Base-by-base conservation (phyloP, 2,888 invertebrate species). In the Endotricha flammealis region DNA sequence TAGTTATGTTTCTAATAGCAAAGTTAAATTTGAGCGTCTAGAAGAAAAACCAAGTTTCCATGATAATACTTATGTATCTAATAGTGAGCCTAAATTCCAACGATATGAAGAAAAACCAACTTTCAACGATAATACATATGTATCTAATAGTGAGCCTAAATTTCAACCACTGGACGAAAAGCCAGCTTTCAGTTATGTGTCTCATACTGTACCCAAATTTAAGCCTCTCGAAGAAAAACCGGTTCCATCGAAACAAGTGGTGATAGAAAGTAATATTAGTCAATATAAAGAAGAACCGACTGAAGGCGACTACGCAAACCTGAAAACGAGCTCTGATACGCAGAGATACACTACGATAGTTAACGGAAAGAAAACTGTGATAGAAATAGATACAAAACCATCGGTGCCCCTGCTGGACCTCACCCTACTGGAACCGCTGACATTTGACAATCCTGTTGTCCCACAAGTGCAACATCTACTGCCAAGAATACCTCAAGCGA, bases 401-500 rank as follows among this genome's bases (percentile, higher is more conserved):
- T 59, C 70, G 3, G 30, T 85, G 3, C 82, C 79, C 24, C 53
- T 83, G 1, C 43, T 87, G 30, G 80, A 86, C 37, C 58, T 87
- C 14, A 79, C 66, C 41, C 73, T 85, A 29, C 59, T 83, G 22
- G 79, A 86, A 44, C 87, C 87, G 3, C 54, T 87, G 40, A 77
- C 73, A 4, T 87, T 87, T 46, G 73, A 61, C 2, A 86, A 85
- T 47, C 83, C 87, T 3, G 50, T 87, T 14, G 87, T 86, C 9
- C 80, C 86, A 6, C 87, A 86, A 72, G 70, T 83, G 23, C 87
- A 87, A 57, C 85, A 86, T 47, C 86, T 68, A 48, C 63, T 87
- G 30, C 87, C 87, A 5, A 71, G 70, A 57, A 75, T 83, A 36
- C 63, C 57, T 37, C 55, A 71, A 23, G 77, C 73, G 4, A 80